Evolutionary conservation across 1,140 invertebrate species (phyloP), one percentile per base, ranked within the genome.

Genomic region (Leptonema lineaticorne): DNA sequence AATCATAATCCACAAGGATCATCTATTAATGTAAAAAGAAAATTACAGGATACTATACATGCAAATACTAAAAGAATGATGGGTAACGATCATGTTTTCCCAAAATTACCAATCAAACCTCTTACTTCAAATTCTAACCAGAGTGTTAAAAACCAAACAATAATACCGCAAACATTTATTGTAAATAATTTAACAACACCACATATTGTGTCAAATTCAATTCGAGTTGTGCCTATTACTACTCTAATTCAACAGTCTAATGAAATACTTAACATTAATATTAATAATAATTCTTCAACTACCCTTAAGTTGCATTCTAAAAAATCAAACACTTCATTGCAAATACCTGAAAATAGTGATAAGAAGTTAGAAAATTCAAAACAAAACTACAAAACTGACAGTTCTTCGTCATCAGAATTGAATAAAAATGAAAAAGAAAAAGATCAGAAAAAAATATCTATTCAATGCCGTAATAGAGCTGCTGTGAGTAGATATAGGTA

Each of bases 401-500:
- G 22, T 22, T 22, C 5, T 3, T 22, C 56, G 2, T 5, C 4
- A 45, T 8, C 1, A 45, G 60, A 30, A 11, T 28, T 26, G 9
- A 64, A 53, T 33, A 46, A 63, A 45, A 63, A 1, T 1, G 20
- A 53, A n/a, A 0, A 50, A 50, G 53, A 53, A 30, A 64, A 64
- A 30, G 27, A 16, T 20, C 26, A 50, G n/a, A n/a, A n/a, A n/a
- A n/a, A n/a, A n/a, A n/a, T n/a, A n/a, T n/a, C n/a, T 14, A 33
- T 69, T 41, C 60, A 70, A 63, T 48, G 50, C 18, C 59, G 68
- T 41, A 73, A 73, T 63, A 58, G 66, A 46, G 66, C 65, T 1
- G 71, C 71, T 0, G 71, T 73, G 14, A 67, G 18, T 1, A 64
- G 71, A 70, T 73, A 73, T 53, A 73, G 71, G 71, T 73, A 48